Conservation (phyloP, 2,113 vertebrate genomes). For the Nothocercus nigrocapillus region DNA sequence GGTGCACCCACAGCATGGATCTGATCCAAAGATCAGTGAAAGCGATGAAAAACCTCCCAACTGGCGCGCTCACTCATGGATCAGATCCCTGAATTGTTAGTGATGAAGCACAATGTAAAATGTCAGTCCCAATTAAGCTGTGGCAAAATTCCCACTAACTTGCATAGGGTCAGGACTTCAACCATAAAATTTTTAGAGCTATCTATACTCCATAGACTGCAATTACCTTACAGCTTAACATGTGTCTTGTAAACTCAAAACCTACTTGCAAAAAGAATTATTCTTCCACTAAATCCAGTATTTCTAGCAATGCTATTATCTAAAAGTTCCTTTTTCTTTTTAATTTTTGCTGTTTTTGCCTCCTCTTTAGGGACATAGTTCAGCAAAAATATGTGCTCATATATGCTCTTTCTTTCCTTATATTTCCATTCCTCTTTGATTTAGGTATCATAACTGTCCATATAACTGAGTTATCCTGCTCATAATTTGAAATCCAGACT, state of each 20-base stretch:
- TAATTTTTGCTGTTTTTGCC: neutral
- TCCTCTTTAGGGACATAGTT: neutral
- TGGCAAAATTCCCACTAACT: constrained; percentile 33
- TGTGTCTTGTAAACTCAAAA: neutral
- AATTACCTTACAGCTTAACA: neutral
- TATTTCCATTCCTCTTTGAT: neutral
- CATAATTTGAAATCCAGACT: neutral
- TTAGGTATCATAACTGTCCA: neutral
- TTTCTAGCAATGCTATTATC: neutral
- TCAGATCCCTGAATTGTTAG: neutral
- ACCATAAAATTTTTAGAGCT: neutral
- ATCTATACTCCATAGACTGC: neutral
- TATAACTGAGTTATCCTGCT: neutral
- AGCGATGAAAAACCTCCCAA: constrained; percentile 16
- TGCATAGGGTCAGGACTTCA: neutral
- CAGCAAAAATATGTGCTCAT: neutral
- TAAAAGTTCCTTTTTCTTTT: neutral
- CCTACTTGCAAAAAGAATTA: neutral
- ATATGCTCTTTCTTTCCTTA: neutral
- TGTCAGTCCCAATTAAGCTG: constrained; percentile 24
- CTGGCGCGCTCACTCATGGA: neutral
- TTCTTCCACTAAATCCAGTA: neutral
- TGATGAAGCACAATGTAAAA: constrained; percentile 26
- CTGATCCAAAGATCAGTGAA: constrained; percentile 29
- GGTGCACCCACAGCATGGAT: neutral